These are phyloP conservation scores for Liodrosophila aerea DNA, from an alignment of 2,888 invertebrate genomes.

Conservation along the genomic window DNA sequence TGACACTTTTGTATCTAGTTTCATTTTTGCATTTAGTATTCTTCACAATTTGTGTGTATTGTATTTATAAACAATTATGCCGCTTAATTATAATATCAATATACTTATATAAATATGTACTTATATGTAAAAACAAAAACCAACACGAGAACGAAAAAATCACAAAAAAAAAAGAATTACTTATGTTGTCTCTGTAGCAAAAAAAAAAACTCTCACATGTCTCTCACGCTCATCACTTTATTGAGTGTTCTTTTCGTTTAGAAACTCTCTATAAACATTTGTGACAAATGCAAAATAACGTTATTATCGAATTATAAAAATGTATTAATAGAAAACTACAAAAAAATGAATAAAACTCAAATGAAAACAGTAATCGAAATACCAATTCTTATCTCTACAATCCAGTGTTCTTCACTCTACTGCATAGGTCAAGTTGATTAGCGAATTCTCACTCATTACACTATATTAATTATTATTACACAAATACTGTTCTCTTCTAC, in stretches of 20 bases:
- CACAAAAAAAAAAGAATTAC: slow-evolving; percentile 56
- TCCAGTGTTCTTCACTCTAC: neutral
- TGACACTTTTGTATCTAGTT: slow-evolving; percentile 77
- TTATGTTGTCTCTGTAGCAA: slow-evolving; percentile 46
- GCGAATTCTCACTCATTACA: slow-evolving; percentile 3
- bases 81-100: slow-evolving; percentile 71
- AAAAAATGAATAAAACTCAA: slow-evolving; percentile 69
- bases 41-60: slow-evolving; percentile 78
- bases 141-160: slow-evolving; percentile 38
- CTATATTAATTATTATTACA: slow-evolving; percentile 9
- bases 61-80: slow-evolving; percentile 78
- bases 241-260: slow-evolving; percentile 56
- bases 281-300: slow-evolving; percentile 55
- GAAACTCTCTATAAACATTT: slow-evolving; percentile 58
- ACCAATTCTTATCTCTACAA: neutral
- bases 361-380: slow-evolving; percentile 45
- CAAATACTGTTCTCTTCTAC: too few relatives aligned
- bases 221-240: slow-evolving; percentile 71
- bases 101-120: slow-evolving; percentile 41
- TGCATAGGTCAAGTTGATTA: slow-evolving; percentile 49
- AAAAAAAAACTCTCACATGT: slow-evolving; percentile 69
- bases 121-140: slow-evolving; percentile 36
- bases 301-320: slow-evolving; percentile 68
- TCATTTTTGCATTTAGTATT: slow-evolving; percentile 80
- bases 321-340: slow-evolving; percentile 60